A percentile compares a stretch with the other conserved stretches of the same genome.
These are phyloP conservation scores for Varanus komodoensis DNA, from an alignment of 2,113 vertebrate species.

Conservation along the genomic window DNA sequence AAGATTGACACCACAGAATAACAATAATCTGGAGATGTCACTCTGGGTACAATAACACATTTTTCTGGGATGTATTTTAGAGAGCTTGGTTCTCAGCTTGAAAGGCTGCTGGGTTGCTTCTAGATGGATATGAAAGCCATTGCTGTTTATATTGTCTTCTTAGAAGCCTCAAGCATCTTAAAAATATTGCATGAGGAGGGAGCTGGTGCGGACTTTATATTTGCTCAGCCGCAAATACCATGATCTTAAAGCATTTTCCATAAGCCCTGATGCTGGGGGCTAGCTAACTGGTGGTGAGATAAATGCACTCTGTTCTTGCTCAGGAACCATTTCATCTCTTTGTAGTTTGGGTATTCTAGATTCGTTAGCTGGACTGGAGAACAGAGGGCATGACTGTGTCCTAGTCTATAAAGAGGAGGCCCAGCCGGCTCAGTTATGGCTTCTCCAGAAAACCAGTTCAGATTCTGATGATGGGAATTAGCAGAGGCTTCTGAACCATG, in stretches of 20 bases:
- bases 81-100: constrained; percentile 20
- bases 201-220: background rate
- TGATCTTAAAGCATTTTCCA: background rate
- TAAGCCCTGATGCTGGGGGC: background rate
- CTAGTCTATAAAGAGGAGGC: background rate
- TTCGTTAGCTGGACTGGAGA: background rate
- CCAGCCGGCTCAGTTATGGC: no score
- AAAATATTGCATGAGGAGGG: background rate
- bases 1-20: constrained; percentile 54
- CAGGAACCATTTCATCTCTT: background rate
- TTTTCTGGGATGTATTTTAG: constrained; percentile 46
- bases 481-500: no score
- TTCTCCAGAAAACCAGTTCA: no score
- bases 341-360: background rate
- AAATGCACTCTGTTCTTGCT: background rate
- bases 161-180: background rate
- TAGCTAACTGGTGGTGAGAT: background rate
- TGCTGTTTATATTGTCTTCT: background rate
- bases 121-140: background rate
- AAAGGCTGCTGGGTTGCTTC: constrained; percentile 17
- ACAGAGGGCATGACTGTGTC: background rate
- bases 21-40: constrained; percentile 38
- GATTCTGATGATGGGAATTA: no score
- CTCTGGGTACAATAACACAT: background rate
- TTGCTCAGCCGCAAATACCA: background rate